A percentile compares a stretch with the other conserved stretches of the same genome.
These are phyloP conservation scores for Sorex araneus DNA, from an alignment of 2,113 vertebrate species.

Conservation along the genomic window DNA sequence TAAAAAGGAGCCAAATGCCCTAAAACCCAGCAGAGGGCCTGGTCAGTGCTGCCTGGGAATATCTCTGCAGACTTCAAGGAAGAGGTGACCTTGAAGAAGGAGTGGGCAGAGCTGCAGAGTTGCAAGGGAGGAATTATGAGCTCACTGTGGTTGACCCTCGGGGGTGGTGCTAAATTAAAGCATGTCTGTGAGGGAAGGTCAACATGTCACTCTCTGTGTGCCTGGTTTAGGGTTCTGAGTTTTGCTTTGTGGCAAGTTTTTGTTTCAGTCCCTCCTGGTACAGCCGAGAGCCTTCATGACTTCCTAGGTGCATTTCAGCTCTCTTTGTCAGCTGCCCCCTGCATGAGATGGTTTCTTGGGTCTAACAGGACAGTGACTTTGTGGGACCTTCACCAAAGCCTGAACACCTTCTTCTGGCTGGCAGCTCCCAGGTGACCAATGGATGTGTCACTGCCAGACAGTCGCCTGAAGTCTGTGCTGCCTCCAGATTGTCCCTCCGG, in stretches of 20 bases:
- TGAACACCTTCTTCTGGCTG: neutral
- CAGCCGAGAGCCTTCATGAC: neutral
- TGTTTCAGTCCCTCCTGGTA: neutral
- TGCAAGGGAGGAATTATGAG: accelerated
- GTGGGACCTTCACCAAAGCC: neutral
- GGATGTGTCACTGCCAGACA: neutral
- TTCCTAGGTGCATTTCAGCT: neutral
- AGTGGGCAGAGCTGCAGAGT: neutral
- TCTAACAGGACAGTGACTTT: neutral
- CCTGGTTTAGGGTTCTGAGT: neutral
- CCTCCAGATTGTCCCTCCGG: neutral
- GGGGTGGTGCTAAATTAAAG: neutral
- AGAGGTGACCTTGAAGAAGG: neutral
- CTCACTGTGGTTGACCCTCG: too few relatives aligned
- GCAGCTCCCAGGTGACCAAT: neutral
- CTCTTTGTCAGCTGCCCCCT: neutral
- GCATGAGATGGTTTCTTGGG: accelerated
- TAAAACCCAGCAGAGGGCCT: neutral
- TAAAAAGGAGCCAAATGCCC: too few relatives aligned
- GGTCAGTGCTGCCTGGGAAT: neutral
- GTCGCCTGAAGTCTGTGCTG: neutral
- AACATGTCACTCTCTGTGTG: neutral
- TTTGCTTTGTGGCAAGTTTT: neutral
- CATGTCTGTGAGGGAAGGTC: neutral
- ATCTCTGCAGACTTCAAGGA: neutral